These are phyloP conservation scores for Mesorhabditis belari DNA, from an alignment of 2,888 invertebrate species.

Conservation along the genomic window DNA sequence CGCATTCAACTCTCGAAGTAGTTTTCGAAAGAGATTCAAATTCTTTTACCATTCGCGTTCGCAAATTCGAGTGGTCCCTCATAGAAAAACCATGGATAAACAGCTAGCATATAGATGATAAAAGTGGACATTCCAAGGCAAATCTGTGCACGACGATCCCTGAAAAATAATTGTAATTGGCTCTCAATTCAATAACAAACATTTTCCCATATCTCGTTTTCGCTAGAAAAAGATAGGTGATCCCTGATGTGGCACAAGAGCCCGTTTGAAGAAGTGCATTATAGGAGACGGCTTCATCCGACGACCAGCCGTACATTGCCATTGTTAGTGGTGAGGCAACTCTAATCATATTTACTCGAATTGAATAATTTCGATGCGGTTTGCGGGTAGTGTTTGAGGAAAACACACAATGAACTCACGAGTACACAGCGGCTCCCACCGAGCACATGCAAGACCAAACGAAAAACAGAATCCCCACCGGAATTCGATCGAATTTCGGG, in stretches of 20 bases:
- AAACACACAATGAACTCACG: not conserved
- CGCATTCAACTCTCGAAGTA: no score
- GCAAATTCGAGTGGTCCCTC: slow-evolving; percentile 1
- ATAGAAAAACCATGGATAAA: slow-evolving; percentile 3
- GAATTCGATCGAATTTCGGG: slow-evolving; percentile 2
- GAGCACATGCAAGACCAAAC: slow-evolving; percentile 2
- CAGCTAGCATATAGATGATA: not conserved
- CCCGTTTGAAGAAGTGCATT: slow-evolving; percentile 4
- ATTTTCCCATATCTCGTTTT: slow-evolving; percentile 2
- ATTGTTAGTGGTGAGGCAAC: slow-evolving; percentile 4
- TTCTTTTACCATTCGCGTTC: not conserved
- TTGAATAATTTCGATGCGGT: no score
- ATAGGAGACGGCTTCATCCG: slow-evolving; percentile 2
- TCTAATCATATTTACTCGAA: not conserved
- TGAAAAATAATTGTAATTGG: not conserved
- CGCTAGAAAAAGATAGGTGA: not conserved
- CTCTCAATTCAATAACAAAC: not conserved
- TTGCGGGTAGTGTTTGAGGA: not conserved
- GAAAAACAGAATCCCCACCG: slow-evolving; percentile 2
- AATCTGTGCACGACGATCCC: not conserved
- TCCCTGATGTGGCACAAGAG: not conserved
- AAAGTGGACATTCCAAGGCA: not conserved
- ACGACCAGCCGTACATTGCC: slow-evolving; percentile 5
- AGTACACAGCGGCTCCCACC: not conserved
- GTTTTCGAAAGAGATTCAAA: no score